Evolutionary conservation across 2,113 vertebrate species (phyloP), one percentile per base, ranked within the genome.

Genomic region (Sinocyclocheilus anophthalmus): DNA sequence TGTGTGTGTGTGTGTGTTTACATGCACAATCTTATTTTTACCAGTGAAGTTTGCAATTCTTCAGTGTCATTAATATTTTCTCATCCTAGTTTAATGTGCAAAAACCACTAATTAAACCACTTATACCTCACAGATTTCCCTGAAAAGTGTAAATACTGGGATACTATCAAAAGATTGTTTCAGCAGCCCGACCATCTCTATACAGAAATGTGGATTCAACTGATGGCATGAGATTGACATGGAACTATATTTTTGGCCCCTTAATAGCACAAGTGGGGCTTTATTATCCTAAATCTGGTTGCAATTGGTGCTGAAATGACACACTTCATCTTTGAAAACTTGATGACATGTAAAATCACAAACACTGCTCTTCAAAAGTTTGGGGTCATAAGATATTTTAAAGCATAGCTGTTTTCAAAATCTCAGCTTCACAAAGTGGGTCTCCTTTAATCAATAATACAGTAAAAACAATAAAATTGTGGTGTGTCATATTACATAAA

Each of bases 1-100:
- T 94, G 96, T 97, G 93, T 96, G 96, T 97, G 93, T 83, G 30
- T 11, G 26, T 13, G 9, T 2, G 37, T 75, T 75, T 75, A 6
- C 39, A 13, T 75, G 22, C 39, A 48, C 45, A 0, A 16, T 50
- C 14, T 77, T 55, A 26, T 77, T 76, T 76, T 50, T 76, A 24
- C 22, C 42, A 13, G 26, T 48, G 42, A 76, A 26, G n/a, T 26
- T 30, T 76, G 75, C 48, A 18, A 14, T 53, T 76, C 75, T 30
- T 53, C 14, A 30, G 9, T 53, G 14, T 18, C 2, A 53, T 76
- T 69, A 69, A 69, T 24, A 1, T 61, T 75, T n/a, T 75, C 22
- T 45, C 5, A 10, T n/a, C 18, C 37, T 1, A 73, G 70, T 73
- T 13, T 45, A 75, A 48, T 13, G 12, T 48, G 39, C 22, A 24